Percentiles rank a stretch among this genome's conserved stretches.
Evolutionary conservation across 2,113 vertebrate genomes (phyloP).

Genomic region (Catharus minimus): DNA sequence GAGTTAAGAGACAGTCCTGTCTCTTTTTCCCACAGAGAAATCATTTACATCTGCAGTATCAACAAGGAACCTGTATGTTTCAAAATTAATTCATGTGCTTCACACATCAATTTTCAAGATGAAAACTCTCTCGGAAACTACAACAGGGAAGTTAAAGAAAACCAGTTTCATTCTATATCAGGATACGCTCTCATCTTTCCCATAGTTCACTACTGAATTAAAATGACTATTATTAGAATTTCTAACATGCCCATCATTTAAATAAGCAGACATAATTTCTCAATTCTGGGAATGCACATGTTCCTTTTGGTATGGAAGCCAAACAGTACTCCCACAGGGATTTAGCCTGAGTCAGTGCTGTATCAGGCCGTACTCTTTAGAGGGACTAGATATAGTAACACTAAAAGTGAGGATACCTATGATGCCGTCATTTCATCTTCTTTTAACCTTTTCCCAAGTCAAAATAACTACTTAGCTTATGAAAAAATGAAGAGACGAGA

Average conservation of each 20-base stretch:
- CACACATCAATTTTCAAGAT: neutral
- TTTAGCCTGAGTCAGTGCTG: neutral
- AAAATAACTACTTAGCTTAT: neutral
- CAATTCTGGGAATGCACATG: neutral
- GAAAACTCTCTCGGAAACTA: neutral
- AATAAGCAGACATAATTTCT: neutral
- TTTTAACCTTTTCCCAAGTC: neutral
- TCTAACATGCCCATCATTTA: neutral
- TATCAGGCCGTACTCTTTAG: neutral
- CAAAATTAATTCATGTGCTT: neutral
- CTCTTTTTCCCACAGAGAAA: neutral
- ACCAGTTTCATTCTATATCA: neutral
- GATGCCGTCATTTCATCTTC: neutral
- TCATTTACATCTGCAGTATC: neutral
- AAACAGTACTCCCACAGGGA: neutral
- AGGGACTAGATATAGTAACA: neutral
- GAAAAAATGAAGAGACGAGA: neutral
- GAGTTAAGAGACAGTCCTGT: rapidly evolving
- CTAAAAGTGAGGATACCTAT: neutral
- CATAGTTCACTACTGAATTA: neutral
- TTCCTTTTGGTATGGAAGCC: neutral
- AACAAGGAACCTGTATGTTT: neutral
- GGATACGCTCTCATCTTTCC: neutral
- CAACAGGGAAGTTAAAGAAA: neutral
- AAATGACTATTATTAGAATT: neutral